phyloP scores from a whole-genome alignment of 53 echinoderm and acorn worm species.

The Hippasteria phrygiana region DNA sequence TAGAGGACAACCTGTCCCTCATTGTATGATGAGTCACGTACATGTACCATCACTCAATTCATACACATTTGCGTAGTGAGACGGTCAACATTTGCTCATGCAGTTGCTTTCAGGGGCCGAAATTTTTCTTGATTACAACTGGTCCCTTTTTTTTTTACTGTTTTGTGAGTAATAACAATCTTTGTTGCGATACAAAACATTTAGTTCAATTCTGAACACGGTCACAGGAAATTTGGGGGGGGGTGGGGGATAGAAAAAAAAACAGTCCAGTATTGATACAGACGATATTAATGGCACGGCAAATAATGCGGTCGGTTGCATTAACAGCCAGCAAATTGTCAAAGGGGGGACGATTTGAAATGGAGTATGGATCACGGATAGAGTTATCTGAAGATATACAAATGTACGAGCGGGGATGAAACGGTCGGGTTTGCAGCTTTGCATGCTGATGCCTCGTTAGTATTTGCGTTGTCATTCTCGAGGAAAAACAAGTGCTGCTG shows the following conservation, averaged over 20 bases:
- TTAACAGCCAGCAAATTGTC: neutral
- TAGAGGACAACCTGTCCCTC: neutral
- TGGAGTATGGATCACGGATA: neutral
- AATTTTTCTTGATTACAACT: conserved; percentile 3
- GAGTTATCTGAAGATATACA: neutral
- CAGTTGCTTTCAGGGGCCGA: neutral
- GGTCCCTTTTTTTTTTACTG: neutral
- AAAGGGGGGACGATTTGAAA: neutral
- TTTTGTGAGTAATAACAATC: too few relatives aligned
- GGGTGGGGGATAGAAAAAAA: neutral
- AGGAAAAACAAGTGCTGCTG: neutral
- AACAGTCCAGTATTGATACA: neutral
- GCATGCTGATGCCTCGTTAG: neutral
- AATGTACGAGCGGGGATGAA: neutral
- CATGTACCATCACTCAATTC: neutral
- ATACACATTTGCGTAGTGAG: neutral
- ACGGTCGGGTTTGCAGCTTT: neutral
- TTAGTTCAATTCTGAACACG: conserved; percentile 3
- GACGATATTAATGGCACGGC: neutral
- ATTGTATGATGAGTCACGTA: neutral
- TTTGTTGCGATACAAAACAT: too few relatives aligned
- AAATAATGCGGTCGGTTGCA: neutral
- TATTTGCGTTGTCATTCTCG: neutral
- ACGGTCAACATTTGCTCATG: neutral
- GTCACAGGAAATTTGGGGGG: neutral